Evolutionary conservation across 2,888 invertebrate species (phyloP).

Genomic region (Thalpophila matura): DNA sequence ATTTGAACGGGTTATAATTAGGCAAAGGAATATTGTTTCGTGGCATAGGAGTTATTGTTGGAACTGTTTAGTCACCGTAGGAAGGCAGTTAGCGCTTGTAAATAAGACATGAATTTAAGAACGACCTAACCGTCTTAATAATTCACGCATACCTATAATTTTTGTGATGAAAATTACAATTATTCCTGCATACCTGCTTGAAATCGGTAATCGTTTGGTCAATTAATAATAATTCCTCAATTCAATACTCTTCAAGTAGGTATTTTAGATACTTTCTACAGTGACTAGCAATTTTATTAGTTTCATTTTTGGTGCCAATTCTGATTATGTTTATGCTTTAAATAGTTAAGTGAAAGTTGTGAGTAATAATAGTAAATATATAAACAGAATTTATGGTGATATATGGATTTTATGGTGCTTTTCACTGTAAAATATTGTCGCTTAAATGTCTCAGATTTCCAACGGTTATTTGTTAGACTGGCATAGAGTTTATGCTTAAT

Average conservation of each 20-base stretch:
- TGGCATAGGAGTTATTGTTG: slow-evolving; percentile 62
- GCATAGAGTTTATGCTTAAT: slow-evolving; percentile 50
- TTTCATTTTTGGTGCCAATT: slow-evolving; percentile 86
- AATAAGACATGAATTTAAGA: slow-evolving; percentile 21
- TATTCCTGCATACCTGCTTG: not conserved
- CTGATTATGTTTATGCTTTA: slow-evolving; percentile 86
- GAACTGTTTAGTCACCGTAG: slow-evolving; percentile 62
- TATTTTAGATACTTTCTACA: slow-evolving; percentile 47
- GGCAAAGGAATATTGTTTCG: slow-evolving; percentile 50
- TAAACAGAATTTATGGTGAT: slow-evolving; percentile 84
- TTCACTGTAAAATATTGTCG: slow-evolving; percentile 67
- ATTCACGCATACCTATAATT: slow-evolving; percentile 7
- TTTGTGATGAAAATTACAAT: slow-evolving; percentile 19
- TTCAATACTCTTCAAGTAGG: not conserved
- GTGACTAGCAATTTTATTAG: slow-evolving; percentile 58
- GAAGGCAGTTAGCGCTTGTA: slow-evolving; percentile 37
- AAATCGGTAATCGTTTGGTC: slow-evolving; percentile 3
- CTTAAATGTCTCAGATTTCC: slow-evolving; percentile 55
- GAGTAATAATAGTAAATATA: slow-evolving; percentile 81
- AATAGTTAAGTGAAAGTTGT: slow-evolving; percentile 85
- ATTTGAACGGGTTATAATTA: slow-evolving; percentile 79
- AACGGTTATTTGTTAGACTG: slow-evolving; percentile 50
- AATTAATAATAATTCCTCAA: slow-evolving; percentile 24
- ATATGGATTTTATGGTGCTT: slow-evolving; percentile 87
- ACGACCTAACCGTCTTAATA: slow-evolving; percentile 11